Base-by-base conservation (phyloP, 2,888 invertebrate genomes). In the Dasypogon diadema region DNA sequence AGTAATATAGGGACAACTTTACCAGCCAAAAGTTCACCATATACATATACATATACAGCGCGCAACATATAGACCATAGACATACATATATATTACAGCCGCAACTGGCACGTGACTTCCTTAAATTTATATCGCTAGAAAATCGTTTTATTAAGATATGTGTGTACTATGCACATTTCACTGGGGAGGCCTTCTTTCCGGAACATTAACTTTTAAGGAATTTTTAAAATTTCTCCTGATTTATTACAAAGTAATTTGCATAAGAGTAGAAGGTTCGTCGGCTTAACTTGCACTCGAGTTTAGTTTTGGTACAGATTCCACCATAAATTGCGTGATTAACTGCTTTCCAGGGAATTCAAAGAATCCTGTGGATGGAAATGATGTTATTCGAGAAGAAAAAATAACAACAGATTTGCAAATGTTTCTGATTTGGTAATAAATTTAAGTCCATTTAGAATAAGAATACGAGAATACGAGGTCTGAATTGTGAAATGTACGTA, bases 71-170 rank as follows among this genome's bases (percentile, higher is more conserved):
- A 34, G 70, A 14, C 12, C 30, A 14, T 30, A n/a, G n/a, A n/a
- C 30, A 24, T 16, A 68, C 48, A 26, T 22, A 24, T 6, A 16
- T n/a, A 14, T n/a, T 48, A 14, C 22, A 70, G 16, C 34, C 70
- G 22, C 70, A 54, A 6, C 30, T 70, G 46, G 30, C 70, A 70
- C 70, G 70, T 70, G 70, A 70, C 54, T 70, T 70, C n/a, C 22
- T 26, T 21, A 46, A 37, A 70, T 70, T 70, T 70, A 70, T 51
- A 54, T 54, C 21, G 30, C 54, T 70, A 46, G 70, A 70, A 70
- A 70, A 70, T 70, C 34, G 51, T 48, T 54, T 70, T 70, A 70
- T 70, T 70, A 54, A 51, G 70, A 54, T 70, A 54, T 68, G 22
- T 30, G n/a, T 6, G 42, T 42, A 42, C 46, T 42, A 22, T 70